Percentiles rank a stretch among this genome's conserved stretches.
Conservation (phyloP, 1,140 invertebrate genomes). For the Ridgeia piscesae region DNA sequence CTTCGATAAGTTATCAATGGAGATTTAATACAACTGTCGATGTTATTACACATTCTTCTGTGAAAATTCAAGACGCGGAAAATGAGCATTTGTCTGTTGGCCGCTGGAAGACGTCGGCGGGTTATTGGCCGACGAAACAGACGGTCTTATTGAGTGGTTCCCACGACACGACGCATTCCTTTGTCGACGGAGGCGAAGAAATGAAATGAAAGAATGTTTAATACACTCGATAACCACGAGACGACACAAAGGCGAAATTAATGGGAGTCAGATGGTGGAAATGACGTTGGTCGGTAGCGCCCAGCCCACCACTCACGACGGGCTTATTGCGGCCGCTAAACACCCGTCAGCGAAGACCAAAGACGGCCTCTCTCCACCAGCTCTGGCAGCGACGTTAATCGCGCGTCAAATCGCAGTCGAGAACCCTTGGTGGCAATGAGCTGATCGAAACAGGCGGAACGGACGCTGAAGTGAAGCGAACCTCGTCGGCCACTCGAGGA, state of each 20-base stretch:
- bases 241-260: constrained; percentile 5
- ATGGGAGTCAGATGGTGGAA: background rate
- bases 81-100: background rate
- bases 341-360: background rate
- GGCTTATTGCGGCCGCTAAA: background rate
- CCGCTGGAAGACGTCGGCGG: background rate
- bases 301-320: background rate
- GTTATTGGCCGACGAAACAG: background rate
- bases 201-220: background rate
- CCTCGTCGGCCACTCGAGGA: background rate
- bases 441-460: background rate
- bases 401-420: background rate
- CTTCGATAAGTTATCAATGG: background rate
- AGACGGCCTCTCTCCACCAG: background rate
- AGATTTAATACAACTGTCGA: background rate
- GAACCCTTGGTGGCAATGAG: background rate
- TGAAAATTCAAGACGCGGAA: constrained; percentile 1
- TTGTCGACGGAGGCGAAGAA: constrained; percentile 3
- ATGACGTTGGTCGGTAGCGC: background rate
- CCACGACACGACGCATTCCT: background rate
- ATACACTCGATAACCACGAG: background rate
- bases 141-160: background rate
- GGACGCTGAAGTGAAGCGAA: background rate
- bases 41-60: background rate
- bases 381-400: background rate